These are phyloP conservation scores for Gonatopus flavifemur DNA, from an alignment of 1,140 invertebrate species.

Conservation along the genomic window DNA sequence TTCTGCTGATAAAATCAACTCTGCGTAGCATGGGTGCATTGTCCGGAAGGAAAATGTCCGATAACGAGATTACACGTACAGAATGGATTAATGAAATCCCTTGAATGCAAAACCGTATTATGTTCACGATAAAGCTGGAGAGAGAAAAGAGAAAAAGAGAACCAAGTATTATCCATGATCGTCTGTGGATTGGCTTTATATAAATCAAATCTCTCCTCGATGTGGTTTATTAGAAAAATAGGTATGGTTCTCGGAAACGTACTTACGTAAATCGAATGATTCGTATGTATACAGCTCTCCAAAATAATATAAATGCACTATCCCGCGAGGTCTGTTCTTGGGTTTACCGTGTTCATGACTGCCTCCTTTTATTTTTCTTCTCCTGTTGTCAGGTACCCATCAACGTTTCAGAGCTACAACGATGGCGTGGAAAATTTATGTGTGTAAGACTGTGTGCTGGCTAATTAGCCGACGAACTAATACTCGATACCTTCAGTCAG, in stretches of 20 bases:
- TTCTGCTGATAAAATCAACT: too few relatives aligned
- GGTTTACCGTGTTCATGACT: constrained; percentile 13
- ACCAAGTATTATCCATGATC: too few relatives aligned
- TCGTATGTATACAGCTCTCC: not conserved
- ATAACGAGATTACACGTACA: constrained; percentile 43
- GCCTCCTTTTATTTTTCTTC: constrained; percentile 12
- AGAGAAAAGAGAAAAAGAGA: too few relatives aligned
- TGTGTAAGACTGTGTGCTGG: constrained; percentile 13
- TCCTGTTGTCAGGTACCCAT: constrained; percentile 28
- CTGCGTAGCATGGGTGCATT: constrained; percentile 17
- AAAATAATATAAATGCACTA: constrained; percentile 13
- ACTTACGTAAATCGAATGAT: too few relatives aligned
- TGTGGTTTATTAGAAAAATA: not conserved
- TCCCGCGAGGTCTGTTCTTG: not conserved
- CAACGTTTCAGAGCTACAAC: constrained; percentile 13
- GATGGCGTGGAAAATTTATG: constrained; percentile 27
- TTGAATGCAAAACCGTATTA: constrained; percentile 40
- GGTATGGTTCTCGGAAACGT: not conserved
- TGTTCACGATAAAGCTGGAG: too few relatives aligned
- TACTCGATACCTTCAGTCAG: constrained; percentile 17
- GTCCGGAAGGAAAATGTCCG: constrained; percentile 32
- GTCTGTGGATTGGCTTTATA: constrained; percentile 6
- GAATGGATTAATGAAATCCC: constrained; percentile 48
- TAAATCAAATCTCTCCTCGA: constrained; percentile 22
- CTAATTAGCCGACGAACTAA: constrained; percentile 20